These are phyloP conservation scores for Jordanella pulchra DNA, from an alignment of 2,797 vertebrate genomes.

Conservation along the genomic window DNA sequence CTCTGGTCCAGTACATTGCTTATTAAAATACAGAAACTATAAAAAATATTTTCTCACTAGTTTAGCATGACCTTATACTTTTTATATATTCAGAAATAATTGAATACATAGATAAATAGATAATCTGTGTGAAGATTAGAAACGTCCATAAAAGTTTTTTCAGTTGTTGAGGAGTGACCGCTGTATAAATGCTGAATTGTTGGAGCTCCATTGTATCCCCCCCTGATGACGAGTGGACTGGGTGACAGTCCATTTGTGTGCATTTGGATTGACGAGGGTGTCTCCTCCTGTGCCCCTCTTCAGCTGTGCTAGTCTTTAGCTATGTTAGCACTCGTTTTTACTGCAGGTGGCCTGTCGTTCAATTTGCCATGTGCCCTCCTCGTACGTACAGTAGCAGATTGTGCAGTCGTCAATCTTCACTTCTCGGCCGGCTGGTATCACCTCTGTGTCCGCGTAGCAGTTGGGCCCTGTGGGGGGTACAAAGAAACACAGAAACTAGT, in stretches of 20 bases:
- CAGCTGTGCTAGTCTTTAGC: constrained; percentile 74
- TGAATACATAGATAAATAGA: constrained; percentile 84
- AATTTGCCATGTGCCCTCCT: constrained; percentile 97
- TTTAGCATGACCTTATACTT: constrained; percentile 71
- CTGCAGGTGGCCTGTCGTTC: constrained; percentile 97
- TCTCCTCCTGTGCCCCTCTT: constrained; percentile 34
- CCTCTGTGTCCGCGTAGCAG: constrained; percentile 93
- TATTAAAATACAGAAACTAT: constrained; percentile 84
- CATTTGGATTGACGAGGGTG: constrained; percentile 45
- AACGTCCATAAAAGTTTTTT: constrained; percentile 81
- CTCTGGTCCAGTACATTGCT: constrained; percentile 70
- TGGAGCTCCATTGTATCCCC: constrained; percentile 50
- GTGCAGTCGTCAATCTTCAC: constrained; percentile 97
- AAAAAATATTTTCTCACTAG: constrained; percentile 81
- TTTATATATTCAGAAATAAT: constrained; percentile 73
- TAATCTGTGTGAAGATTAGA: constrained; percentile 82
- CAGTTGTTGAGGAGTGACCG: constrained; percentile 63
- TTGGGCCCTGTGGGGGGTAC: constrained; percentile 86
- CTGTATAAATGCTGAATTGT: constrained; percentile 63
- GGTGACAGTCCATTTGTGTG: constrained; percentile 65
- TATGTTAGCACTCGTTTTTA: constrained; percentile 94
- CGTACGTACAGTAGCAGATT: constrained; percentile 98
- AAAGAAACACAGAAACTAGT: constrained; percentile 19
- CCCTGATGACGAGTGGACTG: constrained; percentile 66
- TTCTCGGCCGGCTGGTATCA: constrained; percentile 96